phyloP scores from a whole-genome alignment of 2,888 invertebrate species.

The Drosophila subquinaria region DNA sequence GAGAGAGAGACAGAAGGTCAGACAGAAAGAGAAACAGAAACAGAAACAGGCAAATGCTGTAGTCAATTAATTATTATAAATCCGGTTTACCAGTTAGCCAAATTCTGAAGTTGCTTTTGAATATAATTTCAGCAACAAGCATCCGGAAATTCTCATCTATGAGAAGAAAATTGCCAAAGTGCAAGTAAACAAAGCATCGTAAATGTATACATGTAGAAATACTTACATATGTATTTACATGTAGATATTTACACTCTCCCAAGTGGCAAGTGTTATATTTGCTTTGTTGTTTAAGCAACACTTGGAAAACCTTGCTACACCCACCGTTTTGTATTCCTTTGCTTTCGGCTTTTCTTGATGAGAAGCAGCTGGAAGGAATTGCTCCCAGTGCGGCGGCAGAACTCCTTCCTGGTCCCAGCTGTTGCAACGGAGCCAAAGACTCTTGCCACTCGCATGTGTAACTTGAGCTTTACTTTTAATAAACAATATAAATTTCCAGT shows the following conservation, averaged over 20 bases:
- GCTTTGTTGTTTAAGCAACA: slow-evolving; percentile 64
- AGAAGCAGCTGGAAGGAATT: not conserved
- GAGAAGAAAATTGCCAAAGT: slow-evolving; percentile 36
- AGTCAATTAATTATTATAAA: slow-evolving; percentile 80
- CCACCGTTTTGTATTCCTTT: not conserved
- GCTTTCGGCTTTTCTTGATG: not conserved
- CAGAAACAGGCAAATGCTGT: slow-evolving; percentile 53
- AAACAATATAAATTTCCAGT: slow-evolving; percentile 79
- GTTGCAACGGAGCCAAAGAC: slow-evolving; percentile 16
- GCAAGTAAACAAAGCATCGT: slow-evolving; percentile 52
- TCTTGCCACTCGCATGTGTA: slow-evolving; percentile 17
- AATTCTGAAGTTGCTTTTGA: slow-evolving; percentile 57
- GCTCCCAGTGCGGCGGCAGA: slow-evolving; percentile 6
- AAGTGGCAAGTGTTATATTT: slow-evolving; percentile 72
- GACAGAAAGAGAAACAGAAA: not conserved
- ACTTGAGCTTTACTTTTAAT: slow-evolving; percentile 69
- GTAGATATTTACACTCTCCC: slow-evolving; percentile 27
- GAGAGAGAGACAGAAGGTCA: not conserved
- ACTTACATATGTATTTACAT: slow-evolving; percentile 12
- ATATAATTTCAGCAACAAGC: slow-evolving; percentile 56
- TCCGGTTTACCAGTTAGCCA: slow-evolving; percentile 54
- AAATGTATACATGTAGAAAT: slow-evolving; percentile 4
- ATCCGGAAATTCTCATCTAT: slow-evolving; percentile 7
- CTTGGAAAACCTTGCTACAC: slow-evolving; percentile 38
- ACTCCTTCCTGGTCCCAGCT: slow-evolving; percentile 32